phyloP scores from a whole-genome alignment of 2,113 vertebrate species.

The Galeopterus variegatus region DNA sequence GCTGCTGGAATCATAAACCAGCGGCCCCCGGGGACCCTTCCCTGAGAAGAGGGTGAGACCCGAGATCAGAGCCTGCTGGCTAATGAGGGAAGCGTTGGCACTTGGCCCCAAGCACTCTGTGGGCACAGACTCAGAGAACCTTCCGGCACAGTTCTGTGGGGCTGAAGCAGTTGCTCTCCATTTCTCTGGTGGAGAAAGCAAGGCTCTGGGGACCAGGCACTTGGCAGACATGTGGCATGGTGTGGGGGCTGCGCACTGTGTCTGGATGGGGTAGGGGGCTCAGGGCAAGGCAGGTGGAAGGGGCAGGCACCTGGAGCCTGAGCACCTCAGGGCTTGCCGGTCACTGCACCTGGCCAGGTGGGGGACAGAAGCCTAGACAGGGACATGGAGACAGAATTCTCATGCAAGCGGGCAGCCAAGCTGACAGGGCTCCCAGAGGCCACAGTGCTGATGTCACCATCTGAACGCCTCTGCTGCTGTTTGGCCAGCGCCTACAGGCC shows the following conservation, averaged over 20 bases:
- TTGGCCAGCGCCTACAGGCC: not conserved
- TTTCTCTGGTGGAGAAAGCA: not conserved
- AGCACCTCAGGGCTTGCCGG: not conserved
- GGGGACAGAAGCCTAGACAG: not conserved
- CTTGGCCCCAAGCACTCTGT: not conserved
- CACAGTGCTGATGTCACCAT: not conserved
- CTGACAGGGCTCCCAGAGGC: not conserved
- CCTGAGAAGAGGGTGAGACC: not conserved
- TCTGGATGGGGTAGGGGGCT: not conserved
- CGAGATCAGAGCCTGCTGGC: not conserved
- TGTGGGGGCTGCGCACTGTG: not conserved
- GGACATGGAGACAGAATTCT: not conserved
- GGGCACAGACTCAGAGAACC: not conserved
- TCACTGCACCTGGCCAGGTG: too few relatives aligned
- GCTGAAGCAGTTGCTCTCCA: accelerated
- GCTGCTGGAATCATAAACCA: not conserved
- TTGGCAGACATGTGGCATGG: not conserved
- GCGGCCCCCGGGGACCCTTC: not conserved
- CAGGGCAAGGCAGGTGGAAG: not conserved
- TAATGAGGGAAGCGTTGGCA: not conserved
- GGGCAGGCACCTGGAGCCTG: not conserved
- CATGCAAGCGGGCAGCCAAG: not conserved
- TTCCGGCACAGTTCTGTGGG: accelerated
- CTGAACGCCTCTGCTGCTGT: not conserved
- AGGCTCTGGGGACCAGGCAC: not conserved